phyloP scores from a whole-genome alignment of 92 coral and sea anemone genomes.

The Phenganax marumi region DNA sequence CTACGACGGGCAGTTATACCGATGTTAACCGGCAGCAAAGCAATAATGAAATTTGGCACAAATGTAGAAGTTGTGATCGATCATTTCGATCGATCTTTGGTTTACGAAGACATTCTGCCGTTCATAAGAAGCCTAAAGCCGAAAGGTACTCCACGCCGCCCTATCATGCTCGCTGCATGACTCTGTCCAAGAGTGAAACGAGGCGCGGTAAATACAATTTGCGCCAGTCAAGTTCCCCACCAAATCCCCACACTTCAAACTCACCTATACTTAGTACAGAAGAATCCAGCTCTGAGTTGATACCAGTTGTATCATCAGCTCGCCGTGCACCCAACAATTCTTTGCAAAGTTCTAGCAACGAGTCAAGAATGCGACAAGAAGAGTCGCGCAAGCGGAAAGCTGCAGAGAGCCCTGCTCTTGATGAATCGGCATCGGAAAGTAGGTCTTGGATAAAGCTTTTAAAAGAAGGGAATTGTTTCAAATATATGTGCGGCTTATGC shows the following conservation, averaged over 20 bases:
- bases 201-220: not conserved
- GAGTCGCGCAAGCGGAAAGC: not conserved
- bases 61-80: not conserved
- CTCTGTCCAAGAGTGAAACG: too few relatives aligned
- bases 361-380: not conserved
- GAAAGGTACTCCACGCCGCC: not conserved
- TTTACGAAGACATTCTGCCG: not conserved
- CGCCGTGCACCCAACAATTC: not conserved
- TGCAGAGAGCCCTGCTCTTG: not conserved
- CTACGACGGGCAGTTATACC: not conserved
- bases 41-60: not conserved
- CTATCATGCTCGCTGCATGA: not conserved
- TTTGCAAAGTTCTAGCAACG: not conserved
- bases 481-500: not conserved
- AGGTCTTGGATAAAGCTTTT: not conserved
- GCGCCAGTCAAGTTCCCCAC: not conserved
- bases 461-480: not conserved
- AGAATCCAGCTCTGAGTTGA: too few relatives aligned
- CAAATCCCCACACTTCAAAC: not conserved
- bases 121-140: not conserved
- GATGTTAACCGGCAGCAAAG: not conserved
- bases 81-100: not conserved
- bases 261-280: not conserved
- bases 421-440: not conserved
- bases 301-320: too few relatives aligned